Evolutionary conservation across 2,888 invertebrate genomes (phyloP).

Genomic region (Plebejus argus): DNA sequence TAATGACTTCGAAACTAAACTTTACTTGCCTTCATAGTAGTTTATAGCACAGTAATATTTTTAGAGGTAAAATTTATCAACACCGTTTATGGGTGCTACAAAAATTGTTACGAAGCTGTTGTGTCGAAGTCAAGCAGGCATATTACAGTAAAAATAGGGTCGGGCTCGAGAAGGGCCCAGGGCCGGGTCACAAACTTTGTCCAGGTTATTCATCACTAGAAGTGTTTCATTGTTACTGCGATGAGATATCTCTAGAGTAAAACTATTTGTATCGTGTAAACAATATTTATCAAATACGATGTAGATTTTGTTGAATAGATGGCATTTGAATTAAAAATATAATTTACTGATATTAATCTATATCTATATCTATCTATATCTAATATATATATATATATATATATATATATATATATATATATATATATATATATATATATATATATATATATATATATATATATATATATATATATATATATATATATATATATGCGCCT

Average conservation of each 20-base stretch:
- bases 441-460: no score
- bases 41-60: not conserved
- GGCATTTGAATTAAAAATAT: no score
- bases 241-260: not conserved
- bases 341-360: no score
- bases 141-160: constrained; percentile 23
- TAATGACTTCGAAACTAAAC: not conserved
- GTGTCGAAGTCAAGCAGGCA: not conserved
- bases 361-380: no score
- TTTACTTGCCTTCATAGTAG: not conserved
- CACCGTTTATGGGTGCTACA: not conserved
- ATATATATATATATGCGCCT: no score
- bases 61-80: not conserved
- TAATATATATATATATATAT: no score
- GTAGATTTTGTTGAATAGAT: no score
- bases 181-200: not conserved
- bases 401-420: no score
- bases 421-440: no score
- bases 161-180: not conserved
- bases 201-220: not conserved
- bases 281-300: no score
- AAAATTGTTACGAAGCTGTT: not conserved
- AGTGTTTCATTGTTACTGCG: not conserved
- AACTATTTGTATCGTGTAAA: not conserved
- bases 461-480: no score